Conservation (phyloP, 2,888 invertebrate genomes). For the Amiota minor region DNA sequence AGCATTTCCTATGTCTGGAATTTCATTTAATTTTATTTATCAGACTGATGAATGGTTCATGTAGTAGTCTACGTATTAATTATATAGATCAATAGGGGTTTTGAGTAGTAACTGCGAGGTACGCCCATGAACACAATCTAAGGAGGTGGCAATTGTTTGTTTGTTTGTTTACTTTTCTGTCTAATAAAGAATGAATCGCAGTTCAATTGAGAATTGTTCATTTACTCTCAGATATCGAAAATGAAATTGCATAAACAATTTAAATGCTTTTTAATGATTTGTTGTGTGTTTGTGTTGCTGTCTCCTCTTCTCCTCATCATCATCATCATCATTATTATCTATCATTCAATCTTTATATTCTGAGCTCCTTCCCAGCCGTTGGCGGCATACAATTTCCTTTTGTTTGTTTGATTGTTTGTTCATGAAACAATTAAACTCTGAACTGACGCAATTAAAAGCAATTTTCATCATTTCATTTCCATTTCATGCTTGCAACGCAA, state of each 20-base stretch:
- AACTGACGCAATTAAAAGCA: constrained; percentile 55
- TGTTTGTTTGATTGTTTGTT: constrained; percentile 2
- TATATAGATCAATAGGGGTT: too few relatives aligned
- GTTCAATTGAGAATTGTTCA: constrained; percentile 50
- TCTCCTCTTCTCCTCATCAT: background rate
- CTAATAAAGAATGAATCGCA: constrained; percentile 54
- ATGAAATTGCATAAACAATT: constrained; percentile 60
- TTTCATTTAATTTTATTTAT: too few relatives aligned
- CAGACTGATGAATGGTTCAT: too few relatives aligned
- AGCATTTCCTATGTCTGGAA: too few relatives aligned
- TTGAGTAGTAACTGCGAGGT: too few relatives aligned
- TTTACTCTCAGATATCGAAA: constrained; percentile 42
- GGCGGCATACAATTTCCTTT: background rate
- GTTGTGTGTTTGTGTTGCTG: constrained; percentile 28
- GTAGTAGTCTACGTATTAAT: too few relatives aligned
- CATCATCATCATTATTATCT: background rate
- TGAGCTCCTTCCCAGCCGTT: background rate
- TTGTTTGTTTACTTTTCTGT: constrained; percentile 10
- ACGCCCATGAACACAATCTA: too few relatives aligned
- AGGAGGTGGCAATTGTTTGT: too few relatives aligned
- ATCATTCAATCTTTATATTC: background rate
- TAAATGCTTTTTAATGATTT: constrained; percentile 51
- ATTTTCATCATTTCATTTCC: constrained; percentile 29
- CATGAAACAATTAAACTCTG: constrained; percentile 57
- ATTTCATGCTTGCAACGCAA: too few relatives aligned